Conservation (phyloP, 2,888 invertebrate genomes). For the Nemapogon koenigi region DNA sequence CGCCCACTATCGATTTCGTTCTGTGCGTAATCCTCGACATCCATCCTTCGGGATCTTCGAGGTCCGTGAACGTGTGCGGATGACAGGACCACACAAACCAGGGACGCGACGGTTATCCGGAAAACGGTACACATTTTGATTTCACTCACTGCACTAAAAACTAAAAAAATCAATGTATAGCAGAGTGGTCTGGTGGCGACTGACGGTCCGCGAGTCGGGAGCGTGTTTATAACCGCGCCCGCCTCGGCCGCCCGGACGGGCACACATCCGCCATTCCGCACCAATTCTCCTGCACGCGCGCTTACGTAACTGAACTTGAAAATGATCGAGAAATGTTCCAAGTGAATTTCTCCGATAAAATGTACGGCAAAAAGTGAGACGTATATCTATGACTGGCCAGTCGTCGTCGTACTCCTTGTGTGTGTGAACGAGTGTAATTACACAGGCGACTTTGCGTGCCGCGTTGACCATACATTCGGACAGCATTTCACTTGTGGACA, state of each 20-base stretch:
- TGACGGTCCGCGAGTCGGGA: constrained; percentile 45
- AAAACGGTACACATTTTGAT: constrained; percentile 49
- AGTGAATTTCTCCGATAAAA: constrained; percentile 65
- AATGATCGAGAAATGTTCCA: constrained; percentile 64
- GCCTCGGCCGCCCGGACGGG: constrained; percentile 44
- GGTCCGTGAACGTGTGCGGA: constrained; percentile 49
- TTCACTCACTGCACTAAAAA: constrained; percentile 49
- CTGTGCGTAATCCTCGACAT: constrained; percentile 42
- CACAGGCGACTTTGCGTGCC: constrained; percentile 36
- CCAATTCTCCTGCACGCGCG: constrained; percentile 60
- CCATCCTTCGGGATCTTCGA: constrained; percentile 52
- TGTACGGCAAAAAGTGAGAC: constrained; percentile 55
- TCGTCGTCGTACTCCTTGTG: constrained; percentile 28
- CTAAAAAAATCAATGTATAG: constrained; percentile 37
- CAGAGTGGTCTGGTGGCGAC: constrained; percentile 54
- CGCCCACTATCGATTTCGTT: constrained; percentile 59
- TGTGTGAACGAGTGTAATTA: constrained; percentile 38
- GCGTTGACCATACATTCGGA: constrained; percentile 29
- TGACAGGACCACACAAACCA: constrained; percentile 45
- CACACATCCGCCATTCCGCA: constrained; percentile 66
- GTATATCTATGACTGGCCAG: constrained; percentile 42
- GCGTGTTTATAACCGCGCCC: constrained; percentile 60
- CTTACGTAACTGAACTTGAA: constrained; percentile 67
- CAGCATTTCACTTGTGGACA: constrained; percentile 41
- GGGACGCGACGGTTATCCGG: constrained; percentile 51